Conservation (phyloP, 2,797 vertebrate species). For the Anguilla anguilla region DNA sequence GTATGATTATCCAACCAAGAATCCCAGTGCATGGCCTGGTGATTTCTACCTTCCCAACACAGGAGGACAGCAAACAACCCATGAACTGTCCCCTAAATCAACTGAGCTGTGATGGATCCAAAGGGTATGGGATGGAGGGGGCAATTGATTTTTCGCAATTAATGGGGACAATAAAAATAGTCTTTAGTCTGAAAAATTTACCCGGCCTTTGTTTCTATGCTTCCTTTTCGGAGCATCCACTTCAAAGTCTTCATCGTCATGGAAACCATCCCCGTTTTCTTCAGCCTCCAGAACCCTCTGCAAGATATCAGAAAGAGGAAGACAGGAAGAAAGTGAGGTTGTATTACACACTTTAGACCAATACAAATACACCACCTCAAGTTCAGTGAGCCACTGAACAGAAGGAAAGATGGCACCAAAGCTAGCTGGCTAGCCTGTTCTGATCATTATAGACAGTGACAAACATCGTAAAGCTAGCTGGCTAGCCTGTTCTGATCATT, state of each 20-base stretch:
- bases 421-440: too few relatives aligned
- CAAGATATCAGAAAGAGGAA: constrained; percentile 35
- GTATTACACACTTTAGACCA: neutral
- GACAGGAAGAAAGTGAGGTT: neutral
- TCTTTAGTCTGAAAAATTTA: constrained; percentile 60
- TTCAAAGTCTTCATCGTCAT: constrained; percentile 93
- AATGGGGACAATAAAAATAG: neutral
- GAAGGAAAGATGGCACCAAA: too few relatives aligned
- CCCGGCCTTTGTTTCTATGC: constrained; percentile 93
- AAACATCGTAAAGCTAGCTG: too few relatives aligned
- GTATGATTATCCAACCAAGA: neutral
- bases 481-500: too few relatives aligned
- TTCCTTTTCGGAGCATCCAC: constrained; percentile 94
- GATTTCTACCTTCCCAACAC: neutral
- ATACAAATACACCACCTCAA: neutral
- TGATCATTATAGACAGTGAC: too few relatives aligned
- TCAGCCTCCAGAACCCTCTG: constrained; percentile 97
- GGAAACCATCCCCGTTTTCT: constrained; percentile 91
- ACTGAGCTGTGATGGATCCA: neutral
- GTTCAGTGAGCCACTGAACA: neutral
- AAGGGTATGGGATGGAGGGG: neutral
- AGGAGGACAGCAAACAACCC: neutral
- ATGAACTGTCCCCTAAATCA: neutral
- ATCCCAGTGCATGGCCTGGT: neutral
- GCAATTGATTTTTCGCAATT: neutral